Base-by-base conservation (phyloP, 2,797 vertebrate genomes). In the Choloepus didactylus region DNA sequence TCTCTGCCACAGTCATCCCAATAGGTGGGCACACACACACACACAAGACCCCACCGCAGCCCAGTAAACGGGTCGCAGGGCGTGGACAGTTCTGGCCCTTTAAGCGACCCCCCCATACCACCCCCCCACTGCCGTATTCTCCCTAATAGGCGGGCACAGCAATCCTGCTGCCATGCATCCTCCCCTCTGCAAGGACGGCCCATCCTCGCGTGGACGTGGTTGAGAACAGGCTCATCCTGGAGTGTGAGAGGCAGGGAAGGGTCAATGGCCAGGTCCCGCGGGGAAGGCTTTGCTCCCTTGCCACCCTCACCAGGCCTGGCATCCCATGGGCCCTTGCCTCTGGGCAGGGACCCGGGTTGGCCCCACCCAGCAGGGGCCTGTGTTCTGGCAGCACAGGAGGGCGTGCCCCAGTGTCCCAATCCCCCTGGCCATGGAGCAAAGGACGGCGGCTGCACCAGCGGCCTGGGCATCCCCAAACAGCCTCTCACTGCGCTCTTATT, bases 161-260 rank as follows among this genome's bases (percentile, higher is more conserved):
- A 54, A 25, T 19, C 59, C 59, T 8, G 18, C 23, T 18, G 27
- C 23, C 29, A 23, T 44, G 41, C 3, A 31, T 11, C 3, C 16
- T 21, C 59, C 62, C 44, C 38, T 16, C 10, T 19, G 67, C 1
- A 2, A 27, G 25, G 19, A 31, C 0, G 0, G 3, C 15, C 21
- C 18, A 11, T 51, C 15, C 51, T 31, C 3, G 1, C 0, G 18
- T 11, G 49, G 60, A 93, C 29, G 49, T 21, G 0, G 25, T 87
- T 46, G 76, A 27, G n/a, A 38, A 46, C 1, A 11, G 12, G 64
- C 27, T 64, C 18, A 0, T n/a, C 21, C 31, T 38, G 38, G 35
- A 87, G 44, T 18, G 23, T 35, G 51, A 54, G 54, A 54, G 54
- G 72, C 9, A 66, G 60, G 51, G 31, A 44, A 62, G 82, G 56